These are phyloP conservation scores for Eudemis profundana DNA, from an alignment of 2,888 invertebrate species.

Conservation along the genomic window DNA sequence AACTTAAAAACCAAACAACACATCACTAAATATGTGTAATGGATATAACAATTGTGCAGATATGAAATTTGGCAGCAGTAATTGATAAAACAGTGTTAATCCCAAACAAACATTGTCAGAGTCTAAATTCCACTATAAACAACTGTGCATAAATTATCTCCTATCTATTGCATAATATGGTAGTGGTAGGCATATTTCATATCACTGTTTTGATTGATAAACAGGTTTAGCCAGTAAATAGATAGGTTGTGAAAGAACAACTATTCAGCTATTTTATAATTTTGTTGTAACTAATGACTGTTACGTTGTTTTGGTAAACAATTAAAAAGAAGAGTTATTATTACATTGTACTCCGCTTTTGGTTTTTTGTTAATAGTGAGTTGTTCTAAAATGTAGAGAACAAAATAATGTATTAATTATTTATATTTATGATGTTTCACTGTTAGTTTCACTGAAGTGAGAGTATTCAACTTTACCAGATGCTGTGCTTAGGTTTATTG, in stretches of 20 bases:
- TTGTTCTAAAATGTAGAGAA: slow-evolving; percentile 10
- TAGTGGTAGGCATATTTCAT: background rate
- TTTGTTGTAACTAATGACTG: background rate
- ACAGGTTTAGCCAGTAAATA: background rate
- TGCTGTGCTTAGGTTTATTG: slow-evolving; percentile 20
- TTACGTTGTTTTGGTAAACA: no score
- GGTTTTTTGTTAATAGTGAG: background rate
- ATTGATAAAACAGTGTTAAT: no score
- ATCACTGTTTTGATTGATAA: background rate
- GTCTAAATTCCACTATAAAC: background rate
- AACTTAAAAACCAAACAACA: no score
- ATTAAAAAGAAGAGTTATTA: no score
- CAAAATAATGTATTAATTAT: slow-evolving; percentile 6
- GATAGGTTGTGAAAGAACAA: background rate
- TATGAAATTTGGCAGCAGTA: no score
- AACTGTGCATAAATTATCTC: background rate
- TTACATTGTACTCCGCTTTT: no score
- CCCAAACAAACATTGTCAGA: background rate
- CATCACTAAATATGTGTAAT: no score
- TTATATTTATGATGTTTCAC: slow-evolving; percentile 6
- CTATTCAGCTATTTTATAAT: background rate
- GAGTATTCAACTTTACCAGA: slow-evolving; percentile 4
- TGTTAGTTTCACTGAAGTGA: slow-evolving; percentile 6
- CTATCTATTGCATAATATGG: background rate
- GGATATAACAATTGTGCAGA: no score